A percentile compares a stretch with the other conserved stretches of the same genome.
These are phyloP conservation scores for Scelioninae gen. 1 DNA, from an alignment of 2,888 invertebrate genomes.

Conservation along the genomic window DNA sequence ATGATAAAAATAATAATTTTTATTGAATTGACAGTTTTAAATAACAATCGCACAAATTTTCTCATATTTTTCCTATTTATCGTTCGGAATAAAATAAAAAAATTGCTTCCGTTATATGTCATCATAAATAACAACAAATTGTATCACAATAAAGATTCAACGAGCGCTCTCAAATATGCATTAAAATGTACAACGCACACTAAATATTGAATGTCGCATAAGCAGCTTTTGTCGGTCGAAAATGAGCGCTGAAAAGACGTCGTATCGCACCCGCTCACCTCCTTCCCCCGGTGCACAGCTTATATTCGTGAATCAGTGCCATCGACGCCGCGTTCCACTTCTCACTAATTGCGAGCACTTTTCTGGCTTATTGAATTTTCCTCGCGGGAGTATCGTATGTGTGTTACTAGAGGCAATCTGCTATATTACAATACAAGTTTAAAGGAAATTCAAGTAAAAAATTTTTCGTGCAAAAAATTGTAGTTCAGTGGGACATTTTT, in stretches of 20 bases:
- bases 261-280: constrained; percentile 23
- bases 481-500: too few species aligned
- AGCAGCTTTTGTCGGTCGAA: constrained; percentile 52
- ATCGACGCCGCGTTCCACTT: constrained; percentile 68
- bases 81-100: too few species aligned
- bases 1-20: too few species aligned
- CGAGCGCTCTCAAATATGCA: constrained; percentile 38
- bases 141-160: not conserved
- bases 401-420: constrained; percentile 17
- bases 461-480: too few species aligned
- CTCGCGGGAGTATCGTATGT: constrained; percentile 38
- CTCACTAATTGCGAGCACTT: constrained; percentile 75
- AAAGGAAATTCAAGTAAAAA: too few species aligned
- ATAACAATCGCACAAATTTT: too few species aligned
- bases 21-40: too few species aligned
- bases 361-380: constrained; percentile 74
- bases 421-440: too few species aligned
- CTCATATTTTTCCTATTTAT: too few species aligned
- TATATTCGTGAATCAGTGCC: constrained; percentile 57
- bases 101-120: too few species aligned
- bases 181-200: constrained; percentile 28
- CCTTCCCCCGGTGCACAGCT: constrained; percentile 9
- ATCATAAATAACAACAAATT: constrained; percentile 6
- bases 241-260: constrained; percentile 46
- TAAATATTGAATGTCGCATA: constrained; percentile 50